Base-by-base conservation (phyloP, 2,888 invertebrate species). In the Isoperla grammatica region DNA sequence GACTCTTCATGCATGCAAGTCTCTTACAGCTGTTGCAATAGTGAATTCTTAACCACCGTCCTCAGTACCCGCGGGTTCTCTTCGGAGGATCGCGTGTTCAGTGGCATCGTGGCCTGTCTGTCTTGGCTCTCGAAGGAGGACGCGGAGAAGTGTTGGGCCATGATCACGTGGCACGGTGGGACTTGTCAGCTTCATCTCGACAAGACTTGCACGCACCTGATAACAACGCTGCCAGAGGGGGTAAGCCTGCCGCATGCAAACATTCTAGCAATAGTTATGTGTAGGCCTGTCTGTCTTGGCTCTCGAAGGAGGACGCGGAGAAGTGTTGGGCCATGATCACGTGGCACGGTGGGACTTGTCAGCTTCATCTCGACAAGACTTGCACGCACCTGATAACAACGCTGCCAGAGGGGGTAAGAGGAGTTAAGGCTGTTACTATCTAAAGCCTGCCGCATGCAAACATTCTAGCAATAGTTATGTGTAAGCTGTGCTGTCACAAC, bases 131-230 rank as follows among this genome's bases (percentile, higher is more conserved):
- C 81, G 69, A 77, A 80, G 6, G 76, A 79, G 20, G 96, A 97
- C 76, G 81, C 85, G 37, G 84, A 87, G 68, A 76, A 82, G 39
- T 71, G 96, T 56, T 95, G 90, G 84, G 88, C 89, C 1, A 82
- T 95, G 75, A 82, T 95, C 59, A 89, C 89, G 1, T 90, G 84
- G 71, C 81, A 93, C 78, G 96, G 96, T 65, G 97, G 95, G 11
- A 79, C 79, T 67, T 90, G 90, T 65, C 85, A 86, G 68, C 75
- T 85, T 59, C 82, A 81, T 69, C 80, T 96, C 65, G 83, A 85
- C 72, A 78, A 79, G 65, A 80, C 80, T 68, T 88, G 88, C 70
- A 92, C 94, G 60, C 95, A 95, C 79, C 78, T 97, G 63, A 84
- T 97, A 65, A 84, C 87, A 69, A 85, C 87, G 37, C 81, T 82